Base-by-base conservation (phyloP, 1,140 invertebrate species). In the Contarinia nasturtii region DNA sequence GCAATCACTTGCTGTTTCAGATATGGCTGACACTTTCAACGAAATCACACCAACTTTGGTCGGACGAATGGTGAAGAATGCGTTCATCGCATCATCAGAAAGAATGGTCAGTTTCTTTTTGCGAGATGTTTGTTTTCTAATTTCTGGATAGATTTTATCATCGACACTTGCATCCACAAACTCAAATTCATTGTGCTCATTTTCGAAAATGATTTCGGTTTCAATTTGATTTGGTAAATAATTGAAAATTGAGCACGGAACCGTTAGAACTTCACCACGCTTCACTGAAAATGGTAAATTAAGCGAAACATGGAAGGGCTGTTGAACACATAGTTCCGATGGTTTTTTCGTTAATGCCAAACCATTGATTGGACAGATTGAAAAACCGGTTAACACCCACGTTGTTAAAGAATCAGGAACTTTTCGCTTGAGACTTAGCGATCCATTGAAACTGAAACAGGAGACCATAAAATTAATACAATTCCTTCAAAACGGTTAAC, bases 311-410 rank as follows among this genome's bases (percentile, higher is more conserved):
- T 90, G 90, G 65, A 95, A 94, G 4, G 83, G 82, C 55, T 87
- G 79, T 57, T 89, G 88, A 1, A 92, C 85, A 57, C 74, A 76
- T 21, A 96, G 63, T 74, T 83, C 83, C 53, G 76, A 73, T 17
- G 81, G 69, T 49, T 68, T 58, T 44, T 78, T 64, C 11, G 85
- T 77, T 3, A 97, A 67, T 2, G 87, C 90, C 1, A 98, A 70
- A 17, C 93, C 94, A 47, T 79, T 67, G 7, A 80, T 67, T 1
- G 81, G 70, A 65, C 91, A 86, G 36, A 97, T 68, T 1, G 93
- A 88, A 61, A 98, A 98, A 1, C 86, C 94, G 33, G 83, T 86
- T 0, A 96, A 72, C 17, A 86, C 72, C 90, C 92, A 97, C 1
- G 86, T 88, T 0, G 88, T 94, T 10, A 96, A 87, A 0, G 86